phyloP scores from a whole-genome alignment of 2,888 invertebrate species.

The Dryomyza anilis region DNA sequence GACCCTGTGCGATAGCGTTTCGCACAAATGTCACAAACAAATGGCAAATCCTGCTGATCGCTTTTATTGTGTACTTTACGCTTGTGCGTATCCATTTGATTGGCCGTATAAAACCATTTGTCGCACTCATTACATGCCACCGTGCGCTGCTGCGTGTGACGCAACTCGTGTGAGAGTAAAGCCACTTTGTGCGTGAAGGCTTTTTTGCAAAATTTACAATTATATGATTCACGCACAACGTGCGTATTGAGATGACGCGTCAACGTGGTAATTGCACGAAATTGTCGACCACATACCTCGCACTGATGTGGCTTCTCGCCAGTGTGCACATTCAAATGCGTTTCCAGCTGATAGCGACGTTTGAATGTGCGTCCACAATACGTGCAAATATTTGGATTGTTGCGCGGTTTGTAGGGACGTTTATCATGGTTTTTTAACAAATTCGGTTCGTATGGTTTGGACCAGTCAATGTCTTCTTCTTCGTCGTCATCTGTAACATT shows the following conservation, averaged over 20 bases:
- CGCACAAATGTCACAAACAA: slow-evolving; percentile 40
- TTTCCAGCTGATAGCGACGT: slow-evolving; percentile 42
- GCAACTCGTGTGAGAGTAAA: slow-evolving; percentile 41
- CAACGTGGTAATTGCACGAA: slow-evolving; percentile 43
- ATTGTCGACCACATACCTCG: slow-evolving; percentile 43
- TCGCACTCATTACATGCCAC: slow-evolving; percentile 39
- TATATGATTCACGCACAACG: slow-evolving; percentile 31
- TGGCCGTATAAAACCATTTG: slow-evolving; percentile 42
- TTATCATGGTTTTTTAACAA: slow-evolving; percentile 26
- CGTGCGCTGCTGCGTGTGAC: slow-evolving; percentile 42
- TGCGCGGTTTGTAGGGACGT: slow-evolving; percentile 37
- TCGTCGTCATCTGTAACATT: slow-evolving; percentile 13
- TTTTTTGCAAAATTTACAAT: slow-evolving; percentile 41
- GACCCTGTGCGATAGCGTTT: slow-evolving; percentile 44
- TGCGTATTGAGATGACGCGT: slow-evolving; percentile 44
- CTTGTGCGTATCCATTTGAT: slow-evolving; percentile 45
- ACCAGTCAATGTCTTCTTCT: slow-evolving; percentile 30
- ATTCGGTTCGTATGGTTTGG: slow-evolving; percentile 25
- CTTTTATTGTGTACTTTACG: slow-evolving; percentile 39
- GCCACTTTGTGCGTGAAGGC: slow-evolving; percentile 42
- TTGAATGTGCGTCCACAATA: slow-evolving; percentile 45
- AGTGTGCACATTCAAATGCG: slow-evolving; percentile 44
- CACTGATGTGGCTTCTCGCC: slow-evolving; percentile 44
- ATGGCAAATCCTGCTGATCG: slow-evolving; percentile 34
- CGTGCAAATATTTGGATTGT: slow-evolving; percentile 37